Evolutionary conservation across 2,113 vertebrate genomes (phyloP).

Genomic region (Microcebus ravelobensis): DNA sequence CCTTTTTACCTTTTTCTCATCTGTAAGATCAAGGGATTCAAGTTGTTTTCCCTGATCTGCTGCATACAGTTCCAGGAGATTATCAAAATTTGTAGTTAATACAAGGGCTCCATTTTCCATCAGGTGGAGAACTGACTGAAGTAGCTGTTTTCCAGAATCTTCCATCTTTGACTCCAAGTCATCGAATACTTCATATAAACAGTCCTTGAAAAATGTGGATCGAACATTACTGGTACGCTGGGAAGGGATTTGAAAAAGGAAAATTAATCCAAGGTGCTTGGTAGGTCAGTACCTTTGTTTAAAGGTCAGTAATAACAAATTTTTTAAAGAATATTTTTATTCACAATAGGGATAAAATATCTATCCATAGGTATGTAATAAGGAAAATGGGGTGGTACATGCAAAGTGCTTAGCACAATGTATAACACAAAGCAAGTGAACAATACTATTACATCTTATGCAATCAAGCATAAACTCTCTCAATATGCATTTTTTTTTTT

Average conservation of each 20-base stretch:
- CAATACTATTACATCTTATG: background rate
- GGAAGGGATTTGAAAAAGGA: conserved; percentile 54
- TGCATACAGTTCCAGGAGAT: conserved; percentile 95
- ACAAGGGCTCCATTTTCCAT: conserved; percentile 96
- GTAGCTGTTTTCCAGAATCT: conserved; percentile 93
- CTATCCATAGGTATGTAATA: background rate
- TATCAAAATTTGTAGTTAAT: conserved; percentile 97
- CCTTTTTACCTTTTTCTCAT: conserved; percentile 95
- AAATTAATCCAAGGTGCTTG: background rate
- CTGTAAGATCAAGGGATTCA: conserved; percentile 96
- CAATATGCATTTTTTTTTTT: background rate
- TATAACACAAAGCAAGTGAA: background rate
- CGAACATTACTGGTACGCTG: conserved; percentile 95
- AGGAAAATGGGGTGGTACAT: background rate
- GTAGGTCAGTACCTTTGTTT: background rate
- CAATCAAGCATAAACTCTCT: background rate
- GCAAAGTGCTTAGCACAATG: background rate
- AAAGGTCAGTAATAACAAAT: background rate
- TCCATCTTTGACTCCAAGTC: conserved; percentile 97
- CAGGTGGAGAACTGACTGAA: conserved; percentile 94
- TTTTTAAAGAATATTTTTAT: conserved; percentile 8
- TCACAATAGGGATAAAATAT: conserved; percentile 39
- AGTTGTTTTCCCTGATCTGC: conserved; percentile 94
- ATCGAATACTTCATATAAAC: conserved; percentile 97
- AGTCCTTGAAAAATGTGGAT: conserved; percentile 98